Evolutionary conservation across 1,140 invertebrate genomes (phyloP).

Genomic region (Pissodes strobi): DNA sequence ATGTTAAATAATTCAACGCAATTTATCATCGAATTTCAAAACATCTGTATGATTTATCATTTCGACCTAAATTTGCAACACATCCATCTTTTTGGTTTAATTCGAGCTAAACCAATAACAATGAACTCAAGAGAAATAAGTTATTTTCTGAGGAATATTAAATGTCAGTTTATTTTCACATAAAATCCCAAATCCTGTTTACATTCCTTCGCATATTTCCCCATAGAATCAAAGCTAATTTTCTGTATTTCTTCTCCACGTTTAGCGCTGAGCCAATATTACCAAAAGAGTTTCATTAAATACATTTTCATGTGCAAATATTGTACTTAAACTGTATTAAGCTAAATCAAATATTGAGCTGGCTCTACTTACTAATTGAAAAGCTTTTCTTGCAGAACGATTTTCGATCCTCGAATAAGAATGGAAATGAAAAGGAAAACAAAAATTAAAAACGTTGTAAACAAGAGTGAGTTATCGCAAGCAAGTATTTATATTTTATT

Average conservation of each 20-base stretch:
- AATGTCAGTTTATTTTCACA: constrained; percentile 12
- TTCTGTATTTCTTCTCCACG: constrained; percentile 27
- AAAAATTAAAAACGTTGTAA: constrained; percentile 12
- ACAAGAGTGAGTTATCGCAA: constrained; percentile 9
- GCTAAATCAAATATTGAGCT: constrained; percentile 30
- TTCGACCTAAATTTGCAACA: too few species aligned
- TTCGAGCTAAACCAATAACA: too few species aligned
- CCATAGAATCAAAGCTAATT: constrained; percentile 28
- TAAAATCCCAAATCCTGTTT: constrained; percentile 15
- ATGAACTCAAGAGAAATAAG: too few species aligned
- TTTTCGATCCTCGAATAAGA: constrained; percentile 21
- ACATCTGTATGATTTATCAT: too few species aligned
- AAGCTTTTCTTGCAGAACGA: constrained; percentile 28
- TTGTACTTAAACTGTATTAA: constrained; percentile 38
- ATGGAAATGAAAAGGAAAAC: constrained; percentile 10
- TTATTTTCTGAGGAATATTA: neutral
- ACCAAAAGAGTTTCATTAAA: constrained; percentile 40
- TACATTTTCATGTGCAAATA: constrained; percentile 38
- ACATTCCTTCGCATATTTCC: constrained; percentile 18
- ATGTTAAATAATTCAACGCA: too few species aligned
- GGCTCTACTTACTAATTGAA: constrained; percentile 31
- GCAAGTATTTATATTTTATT: constrained; percentile 19
- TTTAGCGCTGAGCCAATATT: constrained; percentile 36
- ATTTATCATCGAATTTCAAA: too few species aligned
- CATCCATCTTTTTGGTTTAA: too few species aligned